Percentiles rank a stretch among this genome's conserved stretches.
phyloP scores from a whole-genome alignment of 2,888 invertebrate genomes.

The Ypsolopha sequella region DNA sequence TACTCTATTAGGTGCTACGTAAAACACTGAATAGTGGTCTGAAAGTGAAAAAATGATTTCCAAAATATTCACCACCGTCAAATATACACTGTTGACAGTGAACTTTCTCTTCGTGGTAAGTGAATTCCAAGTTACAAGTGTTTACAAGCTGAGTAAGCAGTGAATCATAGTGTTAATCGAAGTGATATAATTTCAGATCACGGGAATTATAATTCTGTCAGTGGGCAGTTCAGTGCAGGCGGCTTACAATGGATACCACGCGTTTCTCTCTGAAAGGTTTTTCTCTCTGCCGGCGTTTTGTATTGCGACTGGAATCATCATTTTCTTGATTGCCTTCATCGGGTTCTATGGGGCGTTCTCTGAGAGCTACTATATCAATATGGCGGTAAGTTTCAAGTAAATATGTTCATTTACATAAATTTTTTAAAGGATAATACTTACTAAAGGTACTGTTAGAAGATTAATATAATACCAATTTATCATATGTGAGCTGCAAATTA shows the following conservation, averaged over 20 bases:
- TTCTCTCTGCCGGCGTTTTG: conserved; percentile 80
- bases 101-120: conserved; percentile 61
- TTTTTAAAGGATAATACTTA: too few relatives aligned
- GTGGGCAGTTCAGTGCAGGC: conserved; percentile 79
- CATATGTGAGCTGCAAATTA: too few relatives aligned
- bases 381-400: conserved; percentile 71
- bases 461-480: too few relatives aligned
- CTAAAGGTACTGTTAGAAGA: too few relatives aligned
- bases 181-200: conserved; percentile 72
- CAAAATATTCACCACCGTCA: conserved; percentile 59
- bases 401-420: too few relatives aligned
- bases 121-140: conserved; percentile 10
- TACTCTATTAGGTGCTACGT: not conserved
- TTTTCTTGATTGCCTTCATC: conserved; percentile 84
- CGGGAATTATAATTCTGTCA: conserved; percentile 82
- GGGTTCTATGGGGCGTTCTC: conserved; percentile 91
- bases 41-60: conserved; percentile 29
- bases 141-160: not conserved
- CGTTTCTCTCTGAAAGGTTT: conserved; percentile 76
- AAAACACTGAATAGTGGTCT: not conserved
- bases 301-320: conserved; percentile 78
- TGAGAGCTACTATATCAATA: conserved; percentile 85
- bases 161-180: not conserved
- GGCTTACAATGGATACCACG: conserved; percentile 75
- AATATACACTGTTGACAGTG: conserved; percentile 47